Percentiles rank a stretch among this genome's conserved stretches.
phyloP scores from a whole-genome alignment of 2,888 invertebrate species.

The Anticlea derivata region DNA sequence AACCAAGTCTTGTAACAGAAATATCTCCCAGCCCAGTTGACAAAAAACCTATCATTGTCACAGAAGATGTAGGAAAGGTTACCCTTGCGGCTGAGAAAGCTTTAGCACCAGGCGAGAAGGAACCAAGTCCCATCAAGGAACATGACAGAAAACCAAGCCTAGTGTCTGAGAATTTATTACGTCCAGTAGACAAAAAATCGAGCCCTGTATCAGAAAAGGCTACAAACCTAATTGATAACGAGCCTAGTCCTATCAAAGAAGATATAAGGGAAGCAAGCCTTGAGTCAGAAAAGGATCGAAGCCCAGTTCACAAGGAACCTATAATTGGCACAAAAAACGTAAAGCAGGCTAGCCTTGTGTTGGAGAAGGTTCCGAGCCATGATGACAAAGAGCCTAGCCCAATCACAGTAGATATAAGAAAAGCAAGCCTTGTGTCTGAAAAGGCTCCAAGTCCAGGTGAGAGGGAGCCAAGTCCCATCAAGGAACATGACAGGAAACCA shows the following conservation, averaged over 20 bases:
- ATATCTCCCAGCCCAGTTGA: too few species aligned
- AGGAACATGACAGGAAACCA: too few species aligned
- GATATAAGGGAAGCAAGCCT: neutral
- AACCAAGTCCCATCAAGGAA: neutral
- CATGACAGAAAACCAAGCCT: neutral
- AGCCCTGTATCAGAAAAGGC: too few species aligned
- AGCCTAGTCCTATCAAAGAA: neutral
- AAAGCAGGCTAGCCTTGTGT: constrained; percentile 1
- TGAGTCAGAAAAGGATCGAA: neutral
- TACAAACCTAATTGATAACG: constrained; percentile 10
- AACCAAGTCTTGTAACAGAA: too few species aligned
- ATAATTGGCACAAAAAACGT: constrained; percentile 6
- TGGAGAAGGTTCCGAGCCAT: too few species aligned
- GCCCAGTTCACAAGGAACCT: neutral
- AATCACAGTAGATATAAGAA: constrained; percentile 16
- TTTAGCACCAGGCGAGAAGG: neutral
- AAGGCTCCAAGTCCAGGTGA: too few species aligned
- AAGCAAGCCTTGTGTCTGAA: neutral
- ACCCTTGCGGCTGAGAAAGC: too few species aligned
- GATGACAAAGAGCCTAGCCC: too few species aligned
- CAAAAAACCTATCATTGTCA: too few species aligned
- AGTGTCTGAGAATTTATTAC: constrained; percentile 9
- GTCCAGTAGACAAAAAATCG: constrained; percentile 25
- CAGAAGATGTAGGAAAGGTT: too few species aligned
- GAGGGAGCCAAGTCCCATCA: too few species aligned